Percentiles rank a stretch among this genome's conserved stretches.
Conservation (phyloP, 2,113 vertebrate genomes). For the Callipepla squamata region DNA sequence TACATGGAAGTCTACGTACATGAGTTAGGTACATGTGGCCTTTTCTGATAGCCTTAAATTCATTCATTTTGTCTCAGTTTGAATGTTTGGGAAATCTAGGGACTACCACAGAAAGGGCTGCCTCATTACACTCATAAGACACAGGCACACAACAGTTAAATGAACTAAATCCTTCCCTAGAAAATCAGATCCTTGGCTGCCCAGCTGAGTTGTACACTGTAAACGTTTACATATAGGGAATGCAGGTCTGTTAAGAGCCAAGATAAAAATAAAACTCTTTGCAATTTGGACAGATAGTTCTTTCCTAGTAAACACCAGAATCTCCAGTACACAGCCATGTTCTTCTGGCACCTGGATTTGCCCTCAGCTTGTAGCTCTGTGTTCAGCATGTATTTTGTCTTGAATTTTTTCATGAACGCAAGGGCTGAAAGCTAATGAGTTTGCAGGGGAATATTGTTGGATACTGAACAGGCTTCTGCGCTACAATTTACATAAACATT, state of each 20-base stretch:
- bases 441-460: neutral
- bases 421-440: neutral
- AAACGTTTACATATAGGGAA: neutral
- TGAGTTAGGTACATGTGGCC: neutral
- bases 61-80: neutral
- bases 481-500: constrained; percentile 7
- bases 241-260: neutral
- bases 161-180: neutral
- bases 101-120: neutral
- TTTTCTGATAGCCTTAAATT: neutral
- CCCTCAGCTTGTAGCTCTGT: neutral
- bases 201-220: neutral
- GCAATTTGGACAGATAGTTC: neutral
- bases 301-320: neutral
- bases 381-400: neutral
- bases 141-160: neutral
- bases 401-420: neutral
- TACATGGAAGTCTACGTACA: neutral
- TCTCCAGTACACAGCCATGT: neutral
- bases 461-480: neutral
- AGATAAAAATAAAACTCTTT: neutral
- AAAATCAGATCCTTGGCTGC: neutral
- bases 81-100: neutral
- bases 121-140: neutral
- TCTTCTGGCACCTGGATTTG: neutral